These are phyloP conservation scores for Lepidochitona cinerea DNA, from an alignment of 2,888 invertebrate species.

Conservation along the genomic window DNA sequence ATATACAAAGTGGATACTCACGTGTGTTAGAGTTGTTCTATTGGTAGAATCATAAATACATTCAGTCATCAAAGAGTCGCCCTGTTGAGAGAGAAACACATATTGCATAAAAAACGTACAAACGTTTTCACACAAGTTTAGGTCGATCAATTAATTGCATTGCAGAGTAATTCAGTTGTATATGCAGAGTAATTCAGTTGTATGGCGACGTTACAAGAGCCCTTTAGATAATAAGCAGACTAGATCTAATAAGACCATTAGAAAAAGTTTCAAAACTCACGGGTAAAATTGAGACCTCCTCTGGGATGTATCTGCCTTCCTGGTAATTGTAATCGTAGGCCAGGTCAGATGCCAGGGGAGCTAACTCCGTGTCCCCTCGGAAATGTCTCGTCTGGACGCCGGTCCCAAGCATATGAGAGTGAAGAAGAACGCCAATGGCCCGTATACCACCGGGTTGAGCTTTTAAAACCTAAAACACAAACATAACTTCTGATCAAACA, in stretches of 20 bases:
- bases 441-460: neutral
- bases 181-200: no score
- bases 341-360: slow-evolving; percentile 5
- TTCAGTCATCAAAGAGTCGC: slow-evolving; percentile 2
- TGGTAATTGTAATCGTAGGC: slow-evolving; percentile 9
- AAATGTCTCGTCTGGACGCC: slow-evolving; percentile 8
- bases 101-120: neutral
- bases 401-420: slow-evolving; percentile 2
- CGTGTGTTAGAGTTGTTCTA: neutral
- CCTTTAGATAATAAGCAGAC: no score
- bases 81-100: neutral
- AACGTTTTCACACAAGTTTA: no score
- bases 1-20: no score
- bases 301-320: slow-evolving; percentile 1
- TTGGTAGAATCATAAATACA: neutral
- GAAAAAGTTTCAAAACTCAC: neutral
- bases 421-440: slow-evolving; percentile 1
- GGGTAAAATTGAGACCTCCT: neutral
- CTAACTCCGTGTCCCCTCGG: neutral
- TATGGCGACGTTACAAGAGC: no score
- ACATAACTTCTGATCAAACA: neutral
- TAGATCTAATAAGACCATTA: neutral
- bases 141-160: no score
- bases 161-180: no score
- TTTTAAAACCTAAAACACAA: neutral